Evolutionary conservation across 2,797 vertebrate species (phyloP).

Genomic region (Argentina silus): DNA sequence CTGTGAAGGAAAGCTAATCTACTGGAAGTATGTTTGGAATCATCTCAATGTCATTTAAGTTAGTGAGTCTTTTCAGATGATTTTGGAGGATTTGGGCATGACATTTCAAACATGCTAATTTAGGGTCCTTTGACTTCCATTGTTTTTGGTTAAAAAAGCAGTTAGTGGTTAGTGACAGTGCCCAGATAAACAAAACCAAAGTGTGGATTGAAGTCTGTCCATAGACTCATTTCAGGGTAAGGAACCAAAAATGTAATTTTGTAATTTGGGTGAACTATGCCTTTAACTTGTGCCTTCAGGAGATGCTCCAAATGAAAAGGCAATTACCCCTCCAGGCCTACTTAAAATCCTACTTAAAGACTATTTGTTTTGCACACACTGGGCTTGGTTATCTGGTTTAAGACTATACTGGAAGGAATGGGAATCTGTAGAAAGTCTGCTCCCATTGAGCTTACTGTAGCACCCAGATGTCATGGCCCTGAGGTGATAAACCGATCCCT

Average conservation of each 20-base stretch:
- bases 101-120: no score
- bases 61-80: no score
- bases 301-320: not conserved
- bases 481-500: not conserved
- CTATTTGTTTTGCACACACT: not conserved
- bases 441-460: not conserved
- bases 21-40: not conserved
- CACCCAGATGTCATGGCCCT: slow-evolving; percentile 5
- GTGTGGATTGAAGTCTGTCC: no score
- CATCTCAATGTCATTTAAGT: no score
- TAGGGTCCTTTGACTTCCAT: no score
- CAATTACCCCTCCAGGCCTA: not conserved
- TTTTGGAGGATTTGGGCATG: no score
- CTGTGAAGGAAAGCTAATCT: not conserved
- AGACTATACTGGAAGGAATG: slow-evolving; percentile 1
- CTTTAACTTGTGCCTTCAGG: not conserved
- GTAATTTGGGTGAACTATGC: no score
- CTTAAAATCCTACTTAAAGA: not conserved
- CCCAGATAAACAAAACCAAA: no score
- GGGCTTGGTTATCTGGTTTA: slow-evolving; percentile 2
- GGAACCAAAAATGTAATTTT: no score
- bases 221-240: no score
- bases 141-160: no score
- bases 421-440: not conserved
- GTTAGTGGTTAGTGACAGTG: no score